A percentile compares a stretch with the other conserved stretches of the same genome.
Evolutionary conservation across 2,113 vertebrate species (phyloP).

Genomic region (Nannospalax galili): DNA sequence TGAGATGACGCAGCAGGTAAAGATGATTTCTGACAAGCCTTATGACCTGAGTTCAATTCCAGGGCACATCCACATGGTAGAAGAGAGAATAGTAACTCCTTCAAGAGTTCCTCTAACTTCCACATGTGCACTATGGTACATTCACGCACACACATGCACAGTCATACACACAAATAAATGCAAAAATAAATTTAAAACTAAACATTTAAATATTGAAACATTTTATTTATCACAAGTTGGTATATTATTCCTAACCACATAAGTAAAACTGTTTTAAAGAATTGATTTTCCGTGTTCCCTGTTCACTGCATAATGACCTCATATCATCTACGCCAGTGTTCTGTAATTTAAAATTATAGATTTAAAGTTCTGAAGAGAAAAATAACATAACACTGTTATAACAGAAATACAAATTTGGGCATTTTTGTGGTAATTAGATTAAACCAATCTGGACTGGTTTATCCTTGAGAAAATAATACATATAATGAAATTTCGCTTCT

Average conservation of each 20-base stretch:
- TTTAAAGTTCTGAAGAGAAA: background rate
- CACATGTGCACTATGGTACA: background rate
- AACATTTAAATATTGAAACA: conserved; percentile 35
- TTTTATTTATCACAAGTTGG: background rate
- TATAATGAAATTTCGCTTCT: background rate
- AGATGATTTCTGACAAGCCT: background rate
- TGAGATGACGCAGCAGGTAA: background rate
- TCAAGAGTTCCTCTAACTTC: background rate
- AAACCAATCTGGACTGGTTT: background rate
- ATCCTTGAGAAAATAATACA: background rate
- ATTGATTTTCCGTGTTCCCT: background rate
- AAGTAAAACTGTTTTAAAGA: conserved; percentile 13
- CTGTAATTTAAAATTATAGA: background rate
- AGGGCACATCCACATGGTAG: background rate
- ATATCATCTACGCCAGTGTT: background rate
- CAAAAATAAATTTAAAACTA: background rate
- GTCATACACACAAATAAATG: background rate
- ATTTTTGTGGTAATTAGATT: background rate
- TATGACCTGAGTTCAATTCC: background rate
- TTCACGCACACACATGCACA: background rate
- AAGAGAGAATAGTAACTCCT: background rate
- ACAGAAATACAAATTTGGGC: background rate
- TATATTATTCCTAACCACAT: background rate
- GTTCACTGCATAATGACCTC: background rate
- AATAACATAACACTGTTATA: background rate